These are phyloP conservation scores for Zalophus californianus DNA, from an alignment of 2,797 vertebrate genomes.

Conservation along the genomic window DNA sequence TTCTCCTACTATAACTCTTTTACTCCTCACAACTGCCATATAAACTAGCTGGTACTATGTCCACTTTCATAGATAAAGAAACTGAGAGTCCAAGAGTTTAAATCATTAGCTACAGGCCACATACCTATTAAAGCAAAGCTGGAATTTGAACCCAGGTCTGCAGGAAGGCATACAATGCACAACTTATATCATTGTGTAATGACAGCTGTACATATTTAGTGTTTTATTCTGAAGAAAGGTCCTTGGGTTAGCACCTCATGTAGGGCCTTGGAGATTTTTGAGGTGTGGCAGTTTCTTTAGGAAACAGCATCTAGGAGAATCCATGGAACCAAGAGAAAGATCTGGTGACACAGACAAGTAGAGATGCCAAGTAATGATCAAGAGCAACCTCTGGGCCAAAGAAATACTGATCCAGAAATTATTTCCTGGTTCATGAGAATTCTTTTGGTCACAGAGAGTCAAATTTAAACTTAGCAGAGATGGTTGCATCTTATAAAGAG, in stretches of 20 bases:
- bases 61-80: not conserved
- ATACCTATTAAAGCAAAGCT: not conserved
- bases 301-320: not conserved
- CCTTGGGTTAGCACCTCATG: rapidly evolving
- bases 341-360: not conserved
- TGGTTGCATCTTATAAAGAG: not conserved
- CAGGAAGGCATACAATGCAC: not conserved
- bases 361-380: not conserved
- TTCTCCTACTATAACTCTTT: not conserved
- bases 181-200: not conserved
- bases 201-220: not conserved
- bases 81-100: not conserved
- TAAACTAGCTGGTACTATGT: not conserved
- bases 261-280: no score
- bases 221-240: not conserved
- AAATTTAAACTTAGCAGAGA: not conserved
- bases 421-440: not conserved
- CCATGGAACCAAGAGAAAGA: not conserved
- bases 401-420: not conserved
- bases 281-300: not conserved
- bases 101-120: not conserved
- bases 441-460: not conserved
- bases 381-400: not conserved
- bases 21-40: not conserved
- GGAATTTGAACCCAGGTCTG: not conserved